A percentile compares a stretch with the other conserved stretches of the same genome.
Conservation (phyloP, 2,888 invertebrate genomes). For the Ophion ventricosus region DNA sequence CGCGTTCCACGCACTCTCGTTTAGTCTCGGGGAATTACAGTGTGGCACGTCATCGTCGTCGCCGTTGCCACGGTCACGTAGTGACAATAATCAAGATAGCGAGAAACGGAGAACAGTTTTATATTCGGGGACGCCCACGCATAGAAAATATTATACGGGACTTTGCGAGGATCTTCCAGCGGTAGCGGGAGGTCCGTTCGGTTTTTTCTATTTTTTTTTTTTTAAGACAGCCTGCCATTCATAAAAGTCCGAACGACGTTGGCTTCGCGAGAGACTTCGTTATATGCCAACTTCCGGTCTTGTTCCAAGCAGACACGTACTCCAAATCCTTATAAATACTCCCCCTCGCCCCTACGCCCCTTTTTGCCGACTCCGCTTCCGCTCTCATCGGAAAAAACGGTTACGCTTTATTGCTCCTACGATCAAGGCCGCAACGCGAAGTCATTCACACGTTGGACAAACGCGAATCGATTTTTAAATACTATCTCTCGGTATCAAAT, state of each 20-base stretch:
- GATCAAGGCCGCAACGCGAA: constrained; percentile 21
- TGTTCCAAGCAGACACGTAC: constrained; percentile 52
- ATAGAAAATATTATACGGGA: constrained; percentile 41
- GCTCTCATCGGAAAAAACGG: constrained; percentile 12
- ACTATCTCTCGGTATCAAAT: neutral
- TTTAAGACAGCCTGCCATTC: constrained; percentile 61
- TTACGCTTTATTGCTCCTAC: constrained; percentile 15
- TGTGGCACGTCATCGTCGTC: constrained; percentile 23
- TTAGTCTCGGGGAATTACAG: constrained; percentile 47
- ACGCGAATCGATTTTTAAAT: neutral
- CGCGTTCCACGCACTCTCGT: constrained; percentile 60
- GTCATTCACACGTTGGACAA: constrained; percentile 6
- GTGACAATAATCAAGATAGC: constrained; percentile 62
- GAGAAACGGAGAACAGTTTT: constrained; percentile 48
- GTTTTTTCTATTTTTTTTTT: too few relatives aligned
- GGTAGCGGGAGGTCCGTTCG: neutral
- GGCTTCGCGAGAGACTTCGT: constrained; percentile 19
- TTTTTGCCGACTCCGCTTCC: neutral
- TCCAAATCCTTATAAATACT: constrained; percentile 48
- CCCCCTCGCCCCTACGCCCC: neutral
- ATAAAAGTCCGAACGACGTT: constrained; percentile 40
- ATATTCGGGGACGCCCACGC: constrained; percentile 61
- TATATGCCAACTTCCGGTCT: constrained; percentile 57
- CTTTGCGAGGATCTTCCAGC: neutral
- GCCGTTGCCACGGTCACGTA: constrained; percentile 54